These are phyloP conservation scores for Chaetorhynchus papuensis DNA, from an alignment of 2,113 vertebrate genomes.

Conservation along the genomic window DNA sequence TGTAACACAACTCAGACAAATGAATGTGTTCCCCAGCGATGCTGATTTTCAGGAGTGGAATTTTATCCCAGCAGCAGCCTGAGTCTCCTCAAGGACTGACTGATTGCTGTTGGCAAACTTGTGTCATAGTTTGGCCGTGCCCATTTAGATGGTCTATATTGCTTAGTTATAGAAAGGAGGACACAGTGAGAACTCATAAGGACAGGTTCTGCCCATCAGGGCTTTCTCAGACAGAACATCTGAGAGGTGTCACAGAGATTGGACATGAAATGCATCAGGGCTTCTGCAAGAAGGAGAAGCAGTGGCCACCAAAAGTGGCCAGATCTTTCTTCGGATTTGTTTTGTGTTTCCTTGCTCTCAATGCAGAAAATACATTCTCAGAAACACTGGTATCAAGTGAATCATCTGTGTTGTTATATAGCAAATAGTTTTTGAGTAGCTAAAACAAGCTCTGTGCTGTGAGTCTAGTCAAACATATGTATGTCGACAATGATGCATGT, in stretches of 20 bases:
- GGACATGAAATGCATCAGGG: not conserved
- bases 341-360: not conserved
- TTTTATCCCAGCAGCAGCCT: not conserved
- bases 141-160: not conserved
- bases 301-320: not conserved
- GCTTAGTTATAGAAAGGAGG: not conserved
- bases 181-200: not conserved
- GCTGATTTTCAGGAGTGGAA: not conserved
- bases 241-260: not conserved
- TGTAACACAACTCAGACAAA: not conserved
- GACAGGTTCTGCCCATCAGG: not conserved
- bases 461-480: slow-evolving; percentile 8
- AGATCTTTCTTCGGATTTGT: not conserved
- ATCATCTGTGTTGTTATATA: not conserved
- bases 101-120: not conserved
- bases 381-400: not conserved
- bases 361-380: not conserved
- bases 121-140: not conserved
- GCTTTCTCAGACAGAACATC: not conserved
- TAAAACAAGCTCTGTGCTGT: not conserved
- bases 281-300: not conserved
- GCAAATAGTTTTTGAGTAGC: not conserved
- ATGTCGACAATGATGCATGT: not conserved
- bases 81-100: not conserved
- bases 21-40: not conserved